These are phyloP conservation scores for Prunella strophiata DNA, from an alignment of 2,797 vertebrate species.

Conservation along the genomic window DNA sequence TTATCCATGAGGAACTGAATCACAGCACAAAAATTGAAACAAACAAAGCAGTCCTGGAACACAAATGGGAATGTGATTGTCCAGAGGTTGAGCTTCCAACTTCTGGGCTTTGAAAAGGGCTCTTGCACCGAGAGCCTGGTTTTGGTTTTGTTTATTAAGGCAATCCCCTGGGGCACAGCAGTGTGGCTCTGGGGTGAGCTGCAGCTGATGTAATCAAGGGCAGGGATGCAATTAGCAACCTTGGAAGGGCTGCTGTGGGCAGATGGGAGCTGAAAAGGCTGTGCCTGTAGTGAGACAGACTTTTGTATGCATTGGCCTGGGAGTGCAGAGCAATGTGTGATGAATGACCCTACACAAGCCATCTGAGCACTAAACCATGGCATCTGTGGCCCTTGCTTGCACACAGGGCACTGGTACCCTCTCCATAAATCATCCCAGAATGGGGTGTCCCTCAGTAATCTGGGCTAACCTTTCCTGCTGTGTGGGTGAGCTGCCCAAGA, in stretches of 20 bases:
- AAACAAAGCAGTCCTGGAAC: background rate
- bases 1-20: background rate
- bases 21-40: background rate
- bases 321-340: background rate
- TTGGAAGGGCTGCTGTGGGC: slow-evolving; percentile 27
- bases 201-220: background rate
- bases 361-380: background rate
- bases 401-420: background rate
- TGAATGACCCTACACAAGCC: slow-evolving; percentile 15
- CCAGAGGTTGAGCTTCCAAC: background rate
- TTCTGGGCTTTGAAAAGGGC: background rate
- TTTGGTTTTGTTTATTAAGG: background rate
- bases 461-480: background rate
- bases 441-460: background rate
- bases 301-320: background rate
- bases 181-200: background rate
- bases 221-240: background rate
- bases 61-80: background rate
- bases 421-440: slow-evolving; percentile 18
- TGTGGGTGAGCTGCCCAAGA: background rate
- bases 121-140: background rate
- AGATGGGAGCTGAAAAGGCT: slow-evolving; percentile 12
- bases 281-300: background rate
- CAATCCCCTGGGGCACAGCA: background rate
- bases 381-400: slow-evolving; percentile 18